Evolutionary conservation across 2,113 vertebrate species (phyloP), one percentile per base, ranked within the genome.

Genomic region (Calyptommatus sinebrachiatus): DNA sequence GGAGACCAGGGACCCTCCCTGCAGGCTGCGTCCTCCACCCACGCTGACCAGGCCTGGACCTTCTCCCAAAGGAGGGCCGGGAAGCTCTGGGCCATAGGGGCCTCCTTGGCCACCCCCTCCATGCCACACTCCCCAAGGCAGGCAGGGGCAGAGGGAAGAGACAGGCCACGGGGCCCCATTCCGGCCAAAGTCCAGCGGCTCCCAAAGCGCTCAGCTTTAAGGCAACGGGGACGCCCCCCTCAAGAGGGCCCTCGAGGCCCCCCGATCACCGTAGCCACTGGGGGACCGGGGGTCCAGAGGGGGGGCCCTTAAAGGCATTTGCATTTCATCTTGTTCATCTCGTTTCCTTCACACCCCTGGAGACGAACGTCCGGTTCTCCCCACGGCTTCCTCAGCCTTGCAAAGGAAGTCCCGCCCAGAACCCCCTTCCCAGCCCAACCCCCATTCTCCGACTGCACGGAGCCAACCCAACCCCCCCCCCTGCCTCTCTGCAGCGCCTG

Each of bases 351-450:
- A 73, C 86, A 82, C 92, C 92, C 93, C 92, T 92, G 89, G 92
- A 92, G 57, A 82, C 75, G 78, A 83, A 83, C 83, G 70, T 5
- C 75, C 21, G 50, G 86, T 83, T 84, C 76, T 81, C 88, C 88
- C 90, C 93, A 93, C 92, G 93, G 93, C 93, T 94, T 93, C 85
- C 88, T 77, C 80, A 80, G 62, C 70, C 83, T 76, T 85, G 48
- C 18, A 86, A 86, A 90, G 85, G 8, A 81, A 46, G 45, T 72
- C 35, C 28, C 8, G 14, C 14, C 4, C 2, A 1, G 24, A 4
- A 20, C 18, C 0, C 0, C 1, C 1, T 31, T 74, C 16, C 1
- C 2, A 8, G n/a, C 7, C 22, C 53, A 0, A 22, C 67, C 31
- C 67, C 72, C 48, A n/a, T 45, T 84, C 84, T 50, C 79, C 35